phyloP scores from a whole-genome alignment of 1,140 invertebrate genomes.

The Pachypeltis micranthus region DNA sequence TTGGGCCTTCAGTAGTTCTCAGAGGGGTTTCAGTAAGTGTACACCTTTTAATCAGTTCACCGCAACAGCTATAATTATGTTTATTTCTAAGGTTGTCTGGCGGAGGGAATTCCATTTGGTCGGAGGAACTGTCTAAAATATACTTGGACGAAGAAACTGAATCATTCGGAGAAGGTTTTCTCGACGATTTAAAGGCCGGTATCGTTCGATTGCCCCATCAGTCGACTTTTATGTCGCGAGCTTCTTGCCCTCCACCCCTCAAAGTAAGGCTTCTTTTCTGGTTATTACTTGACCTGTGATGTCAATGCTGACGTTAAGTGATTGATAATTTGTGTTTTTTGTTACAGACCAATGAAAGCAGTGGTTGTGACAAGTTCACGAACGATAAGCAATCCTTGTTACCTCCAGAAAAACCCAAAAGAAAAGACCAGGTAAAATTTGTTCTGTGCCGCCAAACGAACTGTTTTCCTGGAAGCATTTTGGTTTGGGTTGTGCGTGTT shows the following conservation, averaged over 20 bases:
- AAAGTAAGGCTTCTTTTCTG: neutral
- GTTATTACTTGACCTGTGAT: conserved; percentile 2
- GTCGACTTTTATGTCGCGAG: neutral
- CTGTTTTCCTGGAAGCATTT: too few species aligned
- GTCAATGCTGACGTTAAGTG: too few species aligned
- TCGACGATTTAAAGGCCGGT: conserved; percentile 20
- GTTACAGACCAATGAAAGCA: conserved; percentile 15
- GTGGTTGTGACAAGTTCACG: conserved; percentile 45
- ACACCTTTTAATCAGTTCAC: too few species aligned
- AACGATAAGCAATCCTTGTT: neutral
- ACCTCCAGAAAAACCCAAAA: neutral
- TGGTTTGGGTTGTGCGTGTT: too few species aligned
- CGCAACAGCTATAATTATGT: too few species aligned
- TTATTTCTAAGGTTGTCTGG: neutral
- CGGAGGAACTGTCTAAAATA: neutral
- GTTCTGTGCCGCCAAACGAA: neutral
- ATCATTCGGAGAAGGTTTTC: conserved; percentile 15
- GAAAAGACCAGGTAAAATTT: neutral
- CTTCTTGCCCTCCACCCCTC: conserved; percentile 1
- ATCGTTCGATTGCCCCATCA: conserved; percentile 10
- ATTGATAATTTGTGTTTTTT: neutral
- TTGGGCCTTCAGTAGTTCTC: too few species aligned
- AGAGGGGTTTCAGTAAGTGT: too few species aligned
- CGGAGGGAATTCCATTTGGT: neutral
- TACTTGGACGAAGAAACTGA: conserved; percentile 13